Conservation (phyloP, 2,113 vertebrate genomes). For the Mesembrinibis cayennensis region DNA sequence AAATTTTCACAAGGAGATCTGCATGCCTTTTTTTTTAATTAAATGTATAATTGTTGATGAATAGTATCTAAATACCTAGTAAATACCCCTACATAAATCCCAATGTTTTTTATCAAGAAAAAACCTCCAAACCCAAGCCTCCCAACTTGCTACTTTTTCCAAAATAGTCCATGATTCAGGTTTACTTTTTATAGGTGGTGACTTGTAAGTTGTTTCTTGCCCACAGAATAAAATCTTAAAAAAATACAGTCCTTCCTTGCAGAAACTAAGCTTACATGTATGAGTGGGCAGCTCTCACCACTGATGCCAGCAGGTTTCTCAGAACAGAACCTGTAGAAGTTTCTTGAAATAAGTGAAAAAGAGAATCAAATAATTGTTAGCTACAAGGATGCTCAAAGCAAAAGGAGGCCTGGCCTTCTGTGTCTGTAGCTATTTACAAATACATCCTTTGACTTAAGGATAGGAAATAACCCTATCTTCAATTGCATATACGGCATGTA, state of each 20-base stretch:
- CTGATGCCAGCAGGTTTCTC: neutral
- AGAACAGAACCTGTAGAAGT: neutral
- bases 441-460: neutral
- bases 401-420: neutral
- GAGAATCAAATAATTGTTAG: neutral
- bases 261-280: neutral
- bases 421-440: neutral
- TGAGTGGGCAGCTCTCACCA: neutral
- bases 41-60: neutral
- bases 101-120: fast-evolving
- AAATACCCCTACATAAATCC: neutral
- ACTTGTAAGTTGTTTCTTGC: neutral
- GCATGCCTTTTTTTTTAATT: neutral
- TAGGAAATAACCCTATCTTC: neutral
- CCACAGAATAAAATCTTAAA: neutral
- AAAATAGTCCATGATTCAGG: neutral
- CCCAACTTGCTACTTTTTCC: neutral
- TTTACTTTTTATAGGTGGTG: neutral
- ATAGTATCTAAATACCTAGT: neutral
- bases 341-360: neutral
- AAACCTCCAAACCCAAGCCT: neutral
- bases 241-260: neutral
- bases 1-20: neutral
- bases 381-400: neutral
- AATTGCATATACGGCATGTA: neutral